Evolutionary conservation across 2,797 vertebrate genomes (phyloP).

Genomic region (Hybognathus amarus): DNA sequence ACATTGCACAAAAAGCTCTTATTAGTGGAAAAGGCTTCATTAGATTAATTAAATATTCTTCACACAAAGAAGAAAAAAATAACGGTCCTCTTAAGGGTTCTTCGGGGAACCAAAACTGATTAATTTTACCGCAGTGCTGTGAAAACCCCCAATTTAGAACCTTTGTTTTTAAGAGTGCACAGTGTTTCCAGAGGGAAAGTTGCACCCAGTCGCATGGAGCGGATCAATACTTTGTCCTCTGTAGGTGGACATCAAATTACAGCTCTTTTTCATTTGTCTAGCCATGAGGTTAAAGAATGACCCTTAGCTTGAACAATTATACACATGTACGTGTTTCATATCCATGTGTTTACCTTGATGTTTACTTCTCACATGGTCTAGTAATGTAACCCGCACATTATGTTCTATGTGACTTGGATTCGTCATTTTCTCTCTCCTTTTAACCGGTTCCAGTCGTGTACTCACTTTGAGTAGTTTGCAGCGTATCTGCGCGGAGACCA

Average conservation of each 20-base stretch:
- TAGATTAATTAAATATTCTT: background rate
- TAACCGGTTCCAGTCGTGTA: slow-evolving; percentile 47
- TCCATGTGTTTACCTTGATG: background rate
- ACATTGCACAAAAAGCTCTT: background rate
- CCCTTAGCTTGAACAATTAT: background rate
- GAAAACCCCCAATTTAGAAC: background rate
- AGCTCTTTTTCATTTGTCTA: slow-evolving; percentile 20
- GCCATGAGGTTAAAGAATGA: background rate
- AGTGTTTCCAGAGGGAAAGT: slow-evolving; percentile 1
- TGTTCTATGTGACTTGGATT: background rate
- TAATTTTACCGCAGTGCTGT: background rate
- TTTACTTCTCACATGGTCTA: background rate
- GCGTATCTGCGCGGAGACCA: slow-evolving; percentile 99
- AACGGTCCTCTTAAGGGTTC: background rate
- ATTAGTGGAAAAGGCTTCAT: background rate
- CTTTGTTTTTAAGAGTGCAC: background rate
- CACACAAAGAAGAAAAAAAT: background rate
- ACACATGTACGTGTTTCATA: background rate
- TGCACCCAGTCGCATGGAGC: slow-evolving; percentile 27
- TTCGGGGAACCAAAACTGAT: background rate
- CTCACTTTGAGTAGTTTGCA: slow-evolving; percentile 99
- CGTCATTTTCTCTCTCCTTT: background rate
- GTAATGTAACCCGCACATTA: background rate
- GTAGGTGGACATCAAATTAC: slow-evolving; percentile 27
- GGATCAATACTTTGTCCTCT: slow-evolving; percentile 38